Percentiles rank a stretch among this genome's conserved stretches.
phyloP scores from a whole-genome alignment of 1,140 invertebrate species.

The Drosophila bocki region DNA sequence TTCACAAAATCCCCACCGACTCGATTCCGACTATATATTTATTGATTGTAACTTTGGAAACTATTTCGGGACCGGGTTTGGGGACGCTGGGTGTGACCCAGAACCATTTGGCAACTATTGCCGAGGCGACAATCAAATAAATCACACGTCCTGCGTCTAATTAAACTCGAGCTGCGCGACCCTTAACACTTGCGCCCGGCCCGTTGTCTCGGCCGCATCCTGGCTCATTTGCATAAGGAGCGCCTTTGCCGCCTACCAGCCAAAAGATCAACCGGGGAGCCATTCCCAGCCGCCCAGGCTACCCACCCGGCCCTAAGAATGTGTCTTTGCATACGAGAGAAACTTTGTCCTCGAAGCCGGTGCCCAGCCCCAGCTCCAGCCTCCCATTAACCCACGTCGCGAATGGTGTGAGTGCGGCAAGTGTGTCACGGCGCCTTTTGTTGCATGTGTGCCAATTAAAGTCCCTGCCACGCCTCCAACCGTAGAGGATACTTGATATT shows the following conservation, averaged over 20 bases:
- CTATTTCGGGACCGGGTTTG: constrained; percentile 12
- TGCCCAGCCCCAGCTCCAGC: neutral
- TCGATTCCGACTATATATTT: constrained; percentile 39
- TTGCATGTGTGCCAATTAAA: constrained; percentile 79
- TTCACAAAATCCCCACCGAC: neutral
- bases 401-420: constrained; percentile 46
- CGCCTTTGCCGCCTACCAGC: constrained; percentile 63
- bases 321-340: constrained; percentile 70
- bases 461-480: constrained; percentile 51
- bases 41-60: constrained; percentile 53
- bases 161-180: constrained; percentile 79
- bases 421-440: constrained; percentile 68
- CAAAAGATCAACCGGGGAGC: constrained; percentile 78
- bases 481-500: neutral
- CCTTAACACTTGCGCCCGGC: constrained; percentile 75
- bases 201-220: constrained; percentile 43
- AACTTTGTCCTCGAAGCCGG: constrained; percentile 55
- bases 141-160: constrained; percentile 75
- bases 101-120: constrained; percentile 35
- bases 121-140: constrained; percentile 69
- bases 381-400: neutral
- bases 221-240: constrained; percentile 71
- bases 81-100: constrained; percentile 16
- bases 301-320: constrained; percentile 39
- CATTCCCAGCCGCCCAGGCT: constrained; percentile 41